Percentiles rank a stretch among this genome's conserved stretches.
Conservation (phyloP, 1,140 invertebrate genomes). For the Ooceraea biroi region DNA sequence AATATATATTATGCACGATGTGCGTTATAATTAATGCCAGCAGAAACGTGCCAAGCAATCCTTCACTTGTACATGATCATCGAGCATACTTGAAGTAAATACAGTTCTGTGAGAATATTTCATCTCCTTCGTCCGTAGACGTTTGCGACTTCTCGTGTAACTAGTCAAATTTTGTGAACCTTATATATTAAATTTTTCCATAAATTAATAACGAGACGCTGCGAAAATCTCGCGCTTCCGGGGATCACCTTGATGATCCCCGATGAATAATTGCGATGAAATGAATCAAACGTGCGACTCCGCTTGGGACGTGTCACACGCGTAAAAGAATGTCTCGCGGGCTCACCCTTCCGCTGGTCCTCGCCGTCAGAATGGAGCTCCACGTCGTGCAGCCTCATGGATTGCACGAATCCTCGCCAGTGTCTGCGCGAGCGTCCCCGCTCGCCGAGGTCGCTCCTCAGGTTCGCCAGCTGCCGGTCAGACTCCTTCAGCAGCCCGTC, state of each 20-base stretch:
- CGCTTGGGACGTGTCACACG: too few species aligned
- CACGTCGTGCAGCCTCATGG: constrained; percentile 79
- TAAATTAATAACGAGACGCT: too few species aligned
- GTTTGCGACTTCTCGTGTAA: too few species aligned
- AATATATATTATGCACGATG: neutral
- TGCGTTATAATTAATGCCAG: neutral
- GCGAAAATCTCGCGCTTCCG: too few species aligned
- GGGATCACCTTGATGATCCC: too few species aligned
- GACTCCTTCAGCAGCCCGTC: constrained; percentile 81
- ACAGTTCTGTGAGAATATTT: too few species aligned
- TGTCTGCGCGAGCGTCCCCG: constrained; percentile 77
- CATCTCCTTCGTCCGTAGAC: too few species aligned
- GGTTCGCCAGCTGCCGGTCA: constrained; percentile 78
- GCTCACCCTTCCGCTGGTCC: constrained; percentile 81
- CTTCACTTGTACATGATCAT: neutral
- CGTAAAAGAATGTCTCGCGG: neutral
- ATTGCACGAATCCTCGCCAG: constrained; percentile 78
- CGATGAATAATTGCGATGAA: too few species aligned
- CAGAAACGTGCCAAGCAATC: neutral
- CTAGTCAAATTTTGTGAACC: too few species aligned
- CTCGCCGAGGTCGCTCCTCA: constrained; percentile 74
- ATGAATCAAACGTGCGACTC: too few species aligned
- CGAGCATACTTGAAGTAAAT: neutral
- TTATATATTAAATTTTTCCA: too few species aligned
- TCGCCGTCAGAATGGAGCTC: constrained; percentile 82